Percentiles rank a stretch among this genome's conserved stretches.
phyloP scores from a whole-genome alignment of 35 echinoderm and acorn worm genomes.

The Strongylocentrotus purpuratus region DNA sequence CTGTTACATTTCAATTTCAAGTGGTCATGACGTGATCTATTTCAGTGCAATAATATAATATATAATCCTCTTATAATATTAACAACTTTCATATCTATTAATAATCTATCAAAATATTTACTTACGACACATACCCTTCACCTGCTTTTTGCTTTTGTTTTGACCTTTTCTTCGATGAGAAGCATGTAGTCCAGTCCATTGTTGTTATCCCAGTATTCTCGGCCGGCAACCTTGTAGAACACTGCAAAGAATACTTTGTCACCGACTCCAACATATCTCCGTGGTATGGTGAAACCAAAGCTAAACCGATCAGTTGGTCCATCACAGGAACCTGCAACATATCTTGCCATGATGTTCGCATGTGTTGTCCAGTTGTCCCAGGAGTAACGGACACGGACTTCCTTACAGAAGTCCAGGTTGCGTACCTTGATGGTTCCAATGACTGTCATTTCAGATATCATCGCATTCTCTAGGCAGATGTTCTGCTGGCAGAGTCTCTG shows the following conservation, averaged over 20 bases:
- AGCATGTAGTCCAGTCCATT: conserved; percentile 63
- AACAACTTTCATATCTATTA: background rate
- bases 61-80: background rate
- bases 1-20: background rate
- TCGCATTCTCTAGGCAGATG: conserved; percentile 73
- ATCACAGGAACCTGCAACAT: conserved; percentile 73
- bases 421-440: conserved; percentile 76
- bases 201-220: conserved; percentile 77
- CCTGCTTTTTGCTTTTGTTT: background rate
- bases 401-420: conserved; percentile 67
- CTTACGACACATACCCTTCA: background rate
- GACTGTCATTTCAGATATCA: conserved; percentile 73
- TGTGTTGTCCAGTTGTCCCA: conserved; percentile 62
- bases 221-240: conserved; percentile 24
- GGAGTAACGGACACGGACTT: conserved; percentile 63
- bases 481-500: conserved; percentile 55
- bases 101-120: background rate
- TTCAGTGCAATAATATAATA: background rate
- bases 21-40: background rate
- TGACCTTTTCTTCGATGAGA: conserved; percentile 39
- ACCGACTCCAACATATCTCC: conserved; percentile 54
- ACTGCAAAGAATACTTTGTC: conserved; percentile 57
- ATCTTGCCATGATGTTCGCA: conserved; percentile 65
- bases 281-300: conserved; percentile 67
- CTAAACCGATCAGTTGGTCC: conserved; percentile 75